Base-by-base conservation (phyloP, 2,113 vertebrate genomes). In the Alligator sinensis region DNA sequence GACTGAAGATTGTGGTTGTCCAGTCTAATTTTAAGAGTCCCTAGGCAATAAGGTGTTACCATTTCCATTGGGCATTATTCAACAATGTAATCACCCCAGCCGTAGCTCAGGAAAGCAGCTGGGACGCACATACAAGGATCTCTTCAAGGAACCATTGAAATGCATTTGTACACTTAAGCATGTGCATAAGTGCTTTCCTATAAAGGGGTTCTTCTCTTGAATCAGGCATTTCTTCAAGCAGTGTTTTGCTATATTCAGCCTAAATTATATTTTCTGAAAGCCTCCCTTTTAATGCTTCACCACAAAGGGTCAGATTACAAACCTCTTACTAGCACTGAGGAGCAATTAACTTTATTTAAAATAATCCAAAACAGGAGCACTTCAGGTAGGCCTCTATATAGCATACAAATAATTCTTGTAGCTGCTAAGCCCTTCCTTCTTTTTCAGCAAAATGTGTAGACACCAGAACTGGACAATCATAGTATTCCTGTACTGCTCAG, bases 31-130 rank as follows among this genome's bases (percentile, higher is more conserved):
- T 66, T 87, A 91, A 90, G 94, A 61, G 60, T 85, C 90, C 61
- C 84, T 54, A 81, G 89, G 92, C 58, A 94, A 79, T 92, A 91
- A 91, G 87, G 16, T 68, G 87, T 96, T 94, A 96, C 57, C 88
- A 27, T 58, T 85, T 92, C 96, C 80, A 85, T 64, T 80, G 28
- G 70, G 85, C 70, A 77, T 78, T 80, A 13, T 86, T 92, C 82
- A 54, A 93, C 24, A 87, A 77, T 28, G 88, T 91, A 91, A 84
- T 89, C 10, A 1, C 30, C 74, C 63, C 68, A 17, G 30, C 90
- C 61, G 88, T 54, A 81, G 77, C 91, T 81, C 68, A 85, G 84
- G 54, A 61, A 16, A 17, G 3, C 66, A 90, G 25, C 63, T 94
- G 92, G 87, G 91, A 30, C 60, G 81, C 12, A 34, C 6, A 80